Evolutionary conservation across 2,888 invertebrate genomes (phyloP).

Genomic region (Cephus nigrinus): DNA sequence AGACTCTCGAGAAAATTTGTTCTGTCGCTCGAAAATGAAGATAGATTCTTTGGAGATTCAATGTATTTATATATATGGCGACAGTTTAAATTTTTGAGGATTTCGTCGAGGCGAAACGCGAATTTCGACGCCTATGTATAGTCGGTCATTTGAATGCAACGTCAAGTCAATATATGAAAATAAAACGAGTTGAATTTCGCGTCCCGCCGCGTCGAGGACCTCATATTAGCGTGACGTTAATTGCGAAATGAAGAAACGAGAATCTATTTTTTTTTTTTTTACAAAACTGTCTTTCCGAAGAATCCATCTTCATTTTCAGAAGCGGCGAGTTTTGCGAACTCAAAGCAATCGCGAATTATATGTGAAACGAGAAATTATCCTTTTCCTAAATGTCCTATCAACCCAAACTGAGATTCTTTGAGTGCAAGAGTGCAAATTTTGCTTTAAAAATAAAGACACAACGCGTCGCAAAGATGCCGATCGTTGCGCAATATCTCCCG

Average conservation of each 20-base stretch:
- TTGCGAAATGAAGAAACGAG: background rate
- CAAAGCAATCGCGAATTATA: background rate
- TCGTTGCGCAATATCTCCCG: background rate
- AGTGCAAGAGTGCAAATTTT: constrained; percentile 1
- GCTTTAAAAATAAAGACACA: background rate
- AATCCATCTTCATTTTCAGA: background rate
- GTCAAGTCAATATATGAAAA: background rate
- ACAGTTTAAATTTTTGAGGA: background rate
- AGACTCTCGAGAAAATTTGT: constrained; percentile 1
- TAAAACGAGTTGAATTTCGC: background rate
- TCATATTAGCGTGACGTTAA: background rate
- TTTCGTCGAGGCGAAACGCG: constrained; percentile 2
- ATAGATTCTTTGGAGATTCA: background rate
- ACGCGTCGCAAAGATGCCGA: background rate
- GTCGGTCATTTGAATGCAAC: background rate
- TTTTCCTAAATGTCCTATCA: background rate
- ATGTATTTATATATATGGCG: background rate
- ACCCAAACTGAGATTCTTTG: background rate
- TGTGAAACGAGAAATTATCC: background rate
- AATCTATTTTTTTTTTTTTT: background rate
- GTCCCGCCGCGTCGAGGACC: background rate
- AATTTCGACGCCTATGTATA: background rate
- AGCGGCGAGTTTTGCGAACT: background rate
- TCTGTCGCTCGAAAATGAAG: background rate
- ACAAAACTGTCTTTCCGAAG: background rate